Base-by-base conservation (phyloP, 1,140 invertebrate genomes). In the Oryzaephilus surinamensis region DNA sequence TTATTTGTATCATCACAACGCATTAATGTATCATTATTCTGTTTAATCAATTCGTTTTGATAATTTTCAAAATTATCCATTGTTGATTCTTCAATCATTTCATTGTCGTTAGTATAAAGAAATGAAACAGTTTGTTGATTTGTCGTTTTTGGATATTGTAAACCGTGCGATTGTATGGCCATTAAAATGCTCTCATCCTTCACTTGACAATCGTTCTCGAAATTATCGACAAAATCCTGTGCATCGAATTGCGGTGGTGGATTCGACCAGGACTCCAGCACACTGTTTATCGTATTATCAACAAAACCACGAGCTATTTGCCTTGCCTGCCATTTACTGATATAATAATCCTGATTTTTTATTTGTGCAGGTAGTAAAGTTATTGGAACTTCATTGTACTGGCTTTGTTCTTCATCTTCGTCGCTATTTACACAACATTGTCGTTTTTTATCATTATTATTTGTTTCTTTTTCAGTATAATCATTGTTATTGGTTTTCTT, bases 281-380 rank as follows among this genome's bases (percentile, higher is more conserved):
- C 70, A 46, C 67, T 67, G 46, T 83, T 84, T 38, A 82, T 77
- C 11, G 72, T 74, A 60, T 84, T 83, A 48, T 84, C 79, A 20
- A 82, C 66, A 59, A 73, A 76, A 32, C 76, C 74, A 61, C 76
- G 76, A 2, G 73, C 74, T 41, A 79, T 66, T 64, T 82, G 79
- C 63, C 70, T 71, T 10, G 71, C 71, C 53, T 84, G 79, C 79
- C 79, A 83, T 52, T 68, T 61, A 15, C 61, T 59, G 50, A 72
- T 63, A 48, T 66, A 70, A 45, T 70, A 65, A 42, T 72, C 69
- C 43, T 73, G 66, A 45, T 48, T 54, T 35, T 47, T 56, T 6
- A 23, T 8, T 10, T 24, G 45, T 20, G 48, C 47, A 0, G 48
- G 43, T 0, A 54, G 51, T 29, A 58, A 31, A 13, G 52, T 54